A percentile compares a stretch with the other conserved stretches of the same genome.
Evolutionary conservation across 2,888 invertebrate genomes (phyloP).

Genomic region (Chrysotoxum bicinctum): DNA sequence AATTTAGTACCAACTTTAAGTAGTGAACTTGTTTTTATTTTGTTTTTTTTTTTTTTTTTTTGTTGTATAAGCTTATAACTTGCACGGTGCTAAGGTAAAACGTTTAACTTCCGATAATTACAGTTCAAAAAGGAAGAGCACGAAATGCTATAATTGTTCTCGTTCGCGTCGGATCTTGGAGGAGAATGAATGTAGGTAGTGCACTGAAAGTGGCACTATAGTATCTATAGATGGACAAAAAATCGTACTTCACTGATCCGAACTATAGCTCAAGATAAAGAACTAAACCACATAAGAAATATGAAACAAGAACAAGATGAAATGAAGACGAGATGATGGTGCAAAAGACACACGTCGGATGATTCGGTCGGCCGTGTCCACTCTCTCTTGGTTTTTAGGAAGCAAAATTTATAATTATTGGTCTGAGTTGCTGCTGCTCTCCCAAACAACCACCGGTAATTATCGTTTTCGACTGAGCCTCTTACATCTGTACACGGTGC

Average conservation of each 20-base stretch:
- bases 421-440: conserved; percentile 63
- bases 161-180: conserved; percentile 68
- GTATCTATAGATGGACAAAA: conserved; percentile 32
- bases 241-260: conserved; percentile 47
- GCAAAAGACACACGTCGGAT: conserved; percentile 62
- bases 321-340: conserved; percentile 59
- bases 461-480: conserved; percentile 80
- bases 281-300: conserved; percentile 59
- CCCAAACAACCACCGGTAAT: conserved; percentile 81
- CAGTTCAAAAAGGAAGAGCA: conserved; percentile 71
- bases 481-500: conserved; percentile 62
- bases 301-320: conserved; percentile 66
- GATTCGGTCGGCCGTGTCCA: conserved; percentile 43
- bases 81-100: conserved; percentile 67
- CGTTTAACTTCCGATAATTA: conserved; percentile 73
- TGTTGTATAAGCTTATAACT: conserved; percentile 22
- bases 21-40: conserved; percentile 62
- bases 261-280: conserved; percentile 56
- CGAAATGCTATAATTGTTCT: conserved; percentile 72
- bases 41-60: conserved; percentile 36
- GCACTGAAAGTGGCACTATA: conserved; percentile 50
- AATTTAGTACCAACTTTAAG: conserved; percentile 61
- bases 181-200: conserved; percentile 68
- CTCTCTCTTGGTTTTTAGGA: conserved; percentile 62
- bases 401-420: conserved; percentile 66